Evolutionary conservation across 2,113 vertebrate species (phyloP), one percentile per base, ranked within the genome.

Genomic region (Eupsittula cactorum): DNA sequence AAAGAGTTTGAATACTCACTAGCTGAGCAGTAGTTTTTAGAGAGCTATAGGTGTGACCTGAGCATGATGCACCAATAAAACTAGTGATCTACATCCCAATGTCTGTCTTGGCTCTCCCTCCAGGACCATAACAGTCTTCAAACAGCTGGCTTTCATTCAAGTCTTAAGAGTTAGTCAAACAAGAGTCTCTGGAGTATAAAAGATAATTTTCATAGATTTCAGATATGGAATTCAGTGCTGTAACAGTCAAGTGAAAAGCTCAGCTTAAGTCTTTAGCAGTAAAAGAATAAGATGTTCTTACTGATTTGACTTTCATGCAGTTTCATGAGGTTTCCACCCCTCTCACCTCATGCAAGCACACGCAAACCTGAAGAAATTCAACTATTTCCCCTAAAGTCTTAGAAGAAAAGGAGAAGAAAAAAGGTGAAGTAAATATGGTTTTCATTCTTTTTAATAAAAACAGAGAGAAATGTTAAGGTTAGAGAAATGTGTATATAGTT

Each of bases 371-470:
- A 92, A 86, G 28, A 69, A 91, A 63, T 17, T 0, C 62, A 90
- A 41, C 8, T 37, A 19, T 44, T 87, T 73, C 24, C 55, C 75
- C 21, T 52, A 41, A 13, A 57, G 11, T 18, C 41, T 46, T 41
- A 4, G 47, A 76, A 84, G n/a, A 68, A 64, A 44, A 55, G 4
- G 16, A 63, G 7, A 16, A 7, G 28, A 70, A 4, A 28, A 78
- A 52, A 39, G 0, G 0, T 39, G 69, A 49, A 39, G 9, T 41
- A 70, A 73, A 80, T 2, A 19, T 13, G 2, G 1, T 0, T 76
- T 86, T 42, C 55, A 31, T 37, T 69, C 3, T 29, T 88, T 69
- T 90, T 42, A 53, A 55, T 23, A n/a, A 42, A 57, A 68, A 23
- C 2, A 33, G 16, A 68, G 20, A n/a, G 8, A 19, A 76, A 55